Base-by-base conservation (phyloP, 2,113 vertebrate species). In the Bambusicola thoracicus region DNA sequence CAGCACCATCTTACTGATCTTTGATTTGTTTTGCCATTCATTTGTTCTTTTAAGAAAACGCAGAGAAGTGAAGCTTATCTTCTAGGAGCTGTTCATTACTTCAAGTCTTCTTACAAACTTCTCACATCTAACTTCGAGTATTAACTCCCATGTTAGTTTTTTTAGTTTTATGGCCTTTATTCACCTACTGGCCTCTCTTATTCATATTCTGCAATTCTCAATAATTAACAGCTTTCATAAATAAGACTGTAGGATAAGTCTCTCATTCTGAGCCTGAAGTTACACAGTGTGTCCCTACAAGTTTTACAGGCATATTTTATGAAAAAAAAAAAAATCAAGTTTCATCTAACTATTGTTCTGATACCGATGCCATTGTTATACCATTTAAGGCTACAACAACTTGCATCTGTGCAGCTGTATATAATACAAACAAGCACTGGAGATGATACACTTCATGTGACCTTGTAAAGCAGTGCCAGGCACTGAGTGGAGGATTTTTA, bases 391-490 rank as follows among this genome's bases (percentile, higher is more conserved):
- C 69, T 49, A 90, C 18, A 49, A 87, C 61, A 20, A 66, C 68
- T 83, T 84, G 43, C 59, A 83, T n/a, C 36, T 56, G 12, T 58
- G 79, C 81, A 89, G 61, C 82, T 96, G 68, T 88, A 72, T 87
- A 63, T 86, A 65, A 36, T 86, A 68, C 46, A 92, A 95, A 82
- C 82, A 92, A 73, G 67, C 1, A 14, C 4, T 2, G 13, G 56
- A 68, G 53, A 81, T 8, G 68, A 65, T n/a, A 36, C 10, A 36
- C 56, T 78, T 63, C 72, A 56, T 44, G 34, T 78, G 93, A 95
- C 89, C 87, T 78, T 83, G 61, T 18, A 89, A 89, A 87, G 46
- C 41, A 63, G 72, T 11, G 49, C 46, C 63, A 92, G 59, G 44
- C 44, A 66, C 55, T 19, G 40, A 81, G 30, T 36, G n/a, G 12